Conservation (phyloP, 2,113 vertebrate genomes). For the Pardalotus punctatus region DNA sequence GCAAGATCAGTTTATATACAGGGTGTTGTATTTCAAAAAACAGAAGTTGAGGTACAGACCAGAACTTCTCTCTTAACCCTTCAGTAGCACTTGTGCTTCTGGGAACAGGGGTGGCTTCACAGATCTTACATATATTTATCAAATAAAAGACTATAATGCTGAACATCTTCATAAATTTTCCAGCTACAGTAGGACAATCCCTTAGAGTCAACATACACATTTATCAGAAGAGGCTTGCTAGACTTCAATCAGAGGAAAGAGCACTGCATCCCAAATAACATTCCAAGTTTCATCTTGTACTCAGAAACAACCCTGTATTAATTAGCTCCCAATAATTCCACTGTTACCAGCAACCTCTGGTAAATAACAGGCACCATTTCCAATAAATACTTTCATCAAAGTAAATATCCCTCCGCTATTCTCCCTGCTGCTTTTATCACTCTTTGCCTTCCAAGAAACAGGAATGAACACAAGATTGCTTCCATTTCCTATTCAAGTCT, state of each 20-base stretch:
- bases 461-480: neutral
- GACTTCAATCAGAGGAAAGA: neutral
- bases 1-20: neutral
- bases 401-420: neutral
- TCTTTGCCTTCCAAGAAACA: neutral
- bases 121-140: neutral
- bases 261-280: neutral
- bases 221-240: neutral
- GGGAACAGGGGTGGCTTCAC: neutral
- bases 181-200: neutral
- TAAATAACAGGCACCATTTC: neutral
- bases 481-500: neutral
- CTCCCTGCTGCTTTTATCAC: neutral
- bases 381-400: neutral
- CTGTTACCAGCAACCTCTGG: neutral
- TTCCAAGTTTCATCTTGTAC: neutral
- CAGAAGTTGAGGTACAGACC: neutral
- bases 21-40: neutral
- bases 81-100: neutral
- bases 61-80: neutral
- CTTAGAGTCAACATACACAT: neutral
- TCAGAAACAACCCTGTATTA: neutral
- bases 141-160: neutral
- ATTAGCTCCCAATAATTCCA: neutral
- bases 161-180: neutral